Evolutionary conservation across 2,888 invertebrate species (phyloP).

Genomic region (Drosophila quasianomalipes): DNA sequence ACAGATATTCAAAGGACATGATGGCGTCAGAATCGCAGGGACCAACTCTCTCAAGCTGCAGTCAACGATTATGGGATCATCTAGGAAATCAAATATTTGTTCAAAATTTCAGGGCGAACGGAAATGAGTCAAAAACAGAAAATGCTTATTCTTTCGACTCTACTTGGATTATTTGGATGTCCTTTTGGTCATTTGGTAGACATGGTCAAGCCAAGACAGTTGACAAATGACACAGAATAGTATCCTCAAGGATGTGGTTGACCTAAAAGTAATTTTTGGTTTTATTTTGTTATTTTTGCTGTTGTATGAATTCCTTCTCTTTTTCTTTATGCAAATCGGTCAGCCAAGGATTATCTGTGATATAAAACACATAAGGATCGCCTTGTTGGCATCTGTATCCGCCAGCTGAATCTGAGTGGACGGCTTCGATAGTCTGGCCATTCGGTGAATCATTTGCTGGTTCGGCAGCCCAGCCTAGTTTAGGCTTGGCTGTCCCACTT

Average conservation of each 20-base stretch:
- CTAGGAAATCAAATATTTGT: background rate
- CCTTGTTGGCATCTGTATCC: background rate
- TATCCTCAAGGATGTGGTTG: background rate
- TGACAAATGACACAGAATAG: background rate
- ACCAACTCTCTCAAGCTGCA: background rate
- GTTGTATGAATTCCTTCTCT: background rate
- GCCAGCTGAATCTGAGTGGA: background rate
- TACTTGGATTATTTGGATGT: background rate
- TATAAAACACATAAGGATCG: background rate
- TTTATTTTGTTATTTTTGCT: background rate
- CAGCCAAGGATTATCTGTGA: background rate
- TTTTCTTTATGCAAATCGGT: background rate
- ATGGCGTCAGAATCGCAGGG: background rate
- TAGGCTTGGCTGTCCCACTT: background rate
- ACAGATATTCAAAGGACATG: background rate
- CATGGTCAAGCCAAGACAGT: background rate
- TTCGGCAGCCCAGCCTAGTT: background rate
- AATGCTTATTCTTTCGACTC: background rate
- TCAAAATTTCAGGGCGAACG: background rate
- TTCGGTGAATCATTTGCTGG: background rate
- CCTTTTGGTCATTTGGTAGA: background rate
- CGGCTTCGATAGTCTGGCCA: background rate
- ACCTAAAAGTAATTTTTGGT: background rate
- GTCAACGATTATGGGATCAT: background rate
- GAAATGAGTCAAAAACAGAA: background rate